A percentile compares a stretch with the other conserved stretches of the same genome.
Evolutionary conservation across 2,113 vertebrate species (phyloP).

Genomic region (Cyanoderma ruficeps): DNA sequence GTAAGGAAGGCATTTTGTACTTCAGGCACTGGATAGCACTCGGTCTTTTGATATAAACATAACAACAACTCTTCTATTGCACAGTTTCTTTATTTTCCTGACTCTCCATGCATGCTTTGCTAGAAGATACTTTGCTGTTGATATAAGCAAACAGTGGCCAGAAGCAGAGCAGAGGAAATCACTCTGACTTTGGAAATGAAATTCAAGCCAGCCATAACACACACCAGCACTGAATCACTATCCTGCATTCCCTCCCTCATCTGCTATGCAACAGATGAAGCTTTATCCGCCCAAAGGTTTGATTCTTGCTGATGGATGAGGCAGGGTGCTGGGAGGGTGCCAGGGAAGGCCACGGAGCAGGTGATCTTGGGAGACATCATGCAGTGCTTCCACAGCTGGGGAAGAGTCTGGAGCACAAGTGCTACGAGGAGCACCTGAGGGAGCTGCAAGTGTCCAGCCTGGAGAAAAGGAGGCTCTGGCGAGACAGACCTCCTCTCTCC

Average conservation of each 20-base stretch:
- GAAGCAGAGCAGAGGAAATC: neutral
- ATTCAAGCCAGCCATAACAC: neutral
- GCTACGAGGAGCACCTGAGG: neutral
- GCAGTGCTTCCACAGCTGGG: fast-evolving
- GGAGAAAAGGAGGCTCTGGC: neutral
- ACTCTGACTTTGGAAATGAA: neutral
- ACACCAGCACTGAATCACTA: neutral
- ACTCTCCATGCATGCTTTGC: neutral
- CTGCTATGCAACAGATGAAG: neutral
- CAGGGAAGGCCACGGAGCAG: neutral
- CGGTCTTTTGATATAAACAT: neutral
- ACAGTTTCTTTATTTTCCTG: neutral
- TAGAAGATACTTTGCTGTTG: neutral
- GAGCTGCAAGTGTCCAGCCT: fast-evolving
- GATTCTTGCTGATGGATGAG: neutral
- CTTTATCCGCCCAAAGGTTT: neutral
- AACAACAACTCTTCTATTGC: neutral
- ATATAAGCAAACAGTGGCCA: neutral
- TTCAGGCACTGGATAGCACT: neutral
- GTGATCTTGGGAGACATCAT: neutral
- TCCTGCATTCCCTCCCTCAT: neutral
- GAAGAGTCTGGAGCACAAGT: too few species aligned
- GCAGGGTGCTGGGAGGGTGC: neutral
- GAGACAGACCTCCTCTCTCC: neutral
- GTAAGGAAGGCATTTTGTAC: neutral